These are phyloP conservation scores for Collichthys lucidus DNA, from an alignment of 2,113 vertebrate genomes.

Conservation along the genomic window DNA sequence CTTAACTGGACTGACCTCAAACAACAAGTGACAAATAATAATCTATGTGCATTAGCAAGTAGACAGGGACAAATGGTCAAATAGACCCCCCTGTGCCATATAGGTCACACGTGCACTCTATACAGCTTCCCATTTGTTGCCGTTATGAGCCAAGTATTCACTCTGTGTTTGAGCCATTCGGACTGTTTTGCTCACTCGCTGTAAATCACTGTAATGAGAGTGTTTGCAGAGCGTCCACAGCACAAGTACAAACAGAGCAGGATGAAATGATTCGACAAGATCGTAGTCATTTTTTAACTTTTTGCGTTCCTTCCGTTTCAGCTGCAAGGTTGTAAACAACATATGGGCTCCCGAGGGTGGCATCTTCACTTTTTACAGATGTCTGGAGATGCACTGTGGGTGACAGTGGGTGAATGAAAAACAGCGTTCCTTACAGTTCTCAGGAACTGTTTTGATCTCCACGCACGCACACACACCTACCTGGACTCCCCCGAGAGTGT, in stretches of 20 bases:
- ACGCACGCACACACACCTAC: slow-evolving; percentile 34
- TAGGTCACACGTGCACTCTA: slow-evolving; percentile 28
- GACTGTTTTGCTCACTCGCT: neutral
- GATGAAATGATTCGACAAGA: slow-evolving; percentile 10
- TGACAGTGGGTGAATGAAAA: slow-evolving; percentile 20
- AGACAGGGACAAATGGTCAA: slow-evolving; percentile 8
- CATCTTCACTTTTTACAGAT: slow-evolving; percentile 8
- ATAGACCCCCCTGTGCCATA: neutral
- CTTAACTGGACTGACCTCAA: neutral
- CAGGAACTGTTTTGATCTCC: neutral
- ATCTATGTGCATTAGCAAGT: neutral
- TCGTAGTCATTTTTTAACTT: neutral
- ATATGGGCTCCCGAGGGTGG: slow-evolving; percentile 36
- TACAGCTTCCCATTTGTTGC: slow-evolving; percentile 22
- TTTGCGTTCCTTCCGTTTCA: neutral
- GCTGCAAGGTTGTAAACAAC: slow-evolving; percentile 38
- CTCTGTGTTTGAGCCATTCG: neutral
- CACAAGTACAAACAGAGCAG: slow-evolving; percentile 5
- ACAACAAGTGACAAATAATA: slow-evolving; percentile 9
- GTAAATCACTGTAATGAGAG: slow-evolving; percentile 24
- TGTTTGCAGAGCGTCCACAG: neutral
- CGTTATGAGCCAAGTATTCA: slow-evolving; percentile 14
- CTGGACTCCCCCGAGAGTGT: slow-evolving; percentile 52
- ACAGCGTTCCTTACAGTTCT: slow-evolving; percentile 12
- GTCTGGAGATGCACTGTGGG: slow-evolving; percentile 7